These are phyloP conservation scores for Eudasyphora cyanicolor DNA, from an alignment of 2,888 invertebrate species.

Conservation along the genomic window DNA sequence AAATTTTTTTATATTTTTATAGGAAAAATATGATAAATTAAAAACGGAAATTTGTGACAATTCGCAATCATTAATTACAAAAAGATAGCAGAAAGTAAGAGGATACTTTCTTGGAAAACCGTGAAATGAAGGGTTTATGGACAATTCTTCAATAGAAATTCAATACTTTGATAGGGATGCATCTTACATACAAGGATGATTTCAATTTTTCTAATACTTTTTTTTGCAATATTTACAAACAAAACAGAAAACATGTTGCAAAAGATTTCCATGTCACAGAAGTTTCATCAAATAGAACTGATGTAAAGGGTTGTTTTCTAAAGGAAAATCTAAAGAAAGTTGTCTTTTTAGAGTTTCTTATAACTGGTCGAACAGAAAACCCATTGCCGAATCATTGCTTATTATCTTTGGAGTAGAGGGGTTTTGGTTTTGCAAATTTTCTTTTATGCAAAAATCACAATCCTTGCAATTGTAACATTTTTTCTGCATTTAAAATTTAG, in stretches of 20 bases:
- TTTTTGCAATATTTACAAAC: too few relatives aligned
- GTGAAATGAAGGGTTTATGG: too few relatives aligned
- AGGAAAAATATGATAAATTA: slow-evolving; percentile 42
- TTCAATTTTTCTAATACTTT: too few relatives aligned
- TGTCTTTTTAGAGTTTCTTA: background rate
- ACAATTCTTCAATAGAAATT: slow-evolving; percentile 42
- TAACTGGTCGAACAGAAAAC: background rate
- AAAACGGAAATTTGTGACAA: slow-evolving; percentile 38
- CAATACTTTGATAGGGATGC: slow-evolving; percentile 57
- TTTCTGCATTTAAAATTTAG: slow-evolving; percentile 58
- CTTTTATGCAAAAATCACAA: slow-evolving; percentile 45
- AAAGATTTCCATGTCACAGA: too few relatives aligned
- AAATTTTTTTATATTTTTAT: slow-evolving; percentile 46
- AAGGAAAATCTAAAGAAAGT: slow-evolving; percentile 24
- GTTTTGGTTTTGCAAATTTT: slow-evolving; percentile 37
- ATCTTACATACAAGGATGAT: too few relatives aligned
- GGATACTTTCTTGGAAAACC: too few relatives aligned
- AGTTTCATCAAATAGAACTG: too few relatives aligned
- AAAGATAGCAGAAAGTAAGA: too few relatives aligned
- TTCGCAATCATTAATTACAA: slow-evolving; percentile 37
- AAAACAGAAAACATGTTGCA: too few relatives aligned
- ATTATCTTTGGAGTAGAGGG: slow-evolving; percentile 15
- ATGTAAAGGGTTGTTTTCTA: too few relatives aligned
- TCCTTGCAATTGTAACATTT: slow-evolving; percentile 17
- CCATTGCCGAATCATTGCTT: slow-evolving; percentile 11